These are phyloP conservation scores for Thalassophryne amazonica DNA, from an alignment of 2,797 vertebrate genomes.

Conservation along the genomic window DNA sequence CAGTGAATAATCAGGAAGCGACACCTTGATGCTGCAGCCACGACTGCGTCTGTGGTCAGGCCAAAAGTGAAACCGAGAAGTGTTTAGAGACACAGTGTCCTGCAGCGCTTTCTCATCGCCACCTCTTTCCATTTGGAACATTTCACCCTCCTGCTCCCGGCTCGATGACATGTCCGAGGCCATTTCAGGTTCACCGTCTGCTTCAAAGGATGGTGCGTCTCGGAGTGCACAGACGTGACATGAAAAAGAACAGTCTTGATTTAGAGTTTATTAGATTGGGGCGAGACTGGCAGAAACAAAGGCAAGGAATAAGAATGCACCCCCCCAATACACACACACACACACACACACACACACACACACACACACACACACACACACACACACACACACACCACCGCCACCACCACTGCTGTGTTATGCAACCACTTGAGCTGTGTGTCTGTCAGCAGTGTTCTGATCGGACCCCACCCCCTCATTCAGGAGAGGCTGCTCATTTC, in stretches of 20 bases:
- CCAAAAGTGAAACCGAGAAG: slow-evolving; percentile 70
- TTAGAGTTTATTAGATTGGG: slow-evolving; percentile 74
- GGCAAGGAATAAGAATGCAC: slow-evolving; percentile 72
- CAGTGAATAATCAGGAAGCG: slow-evolving; percentile 78
- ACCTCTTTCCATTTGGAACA: slow-evolving; percentile 66
- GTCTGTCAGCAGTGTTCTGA: slow-evolving; percentile 69
- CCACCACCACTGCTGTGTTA: slow-evolving; percentile 73
- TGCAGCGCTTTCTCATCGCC: slow-evolving; percentile 50
- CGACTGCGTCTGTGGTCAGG: slow-evolving; percentile 67
- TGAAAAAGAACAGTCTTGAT: slow-evolving; percentile 64
- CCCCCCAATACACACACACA: no score
- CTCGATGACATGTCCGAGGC: slow-evolving; percentile 62
- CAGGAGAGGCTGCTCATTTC: slow-evolving; percentile 74
- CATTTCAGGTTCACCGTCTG: slow-evolving; percentile 53
- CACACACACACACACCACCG: no score
- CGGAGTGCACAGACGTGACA: slow-evolving; percentile 37
- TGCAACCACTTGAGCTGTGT: slow-evolving; percentile 74
- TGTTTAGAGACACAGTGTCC: slow-evolving; percentile 67
- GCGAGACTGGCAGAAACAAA: slow-evolving; percentile 71
- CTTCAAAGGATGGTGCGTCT: slow-evolving; percentile 58
- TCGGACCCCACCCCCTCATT: slow-evolving; percentile 72
- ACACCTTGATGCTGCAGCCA: slow-evolving; percentile 72
- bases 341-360: no score
- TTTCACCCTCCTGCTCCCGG: slow-evolving; percentile 59
- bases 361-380: no score